Evolutionary conservation across 1,140 invertebrate species (phyloP), one percentile per base, ranked within the genome.

Genomic region (Hypsibius dujardini): DNA sequence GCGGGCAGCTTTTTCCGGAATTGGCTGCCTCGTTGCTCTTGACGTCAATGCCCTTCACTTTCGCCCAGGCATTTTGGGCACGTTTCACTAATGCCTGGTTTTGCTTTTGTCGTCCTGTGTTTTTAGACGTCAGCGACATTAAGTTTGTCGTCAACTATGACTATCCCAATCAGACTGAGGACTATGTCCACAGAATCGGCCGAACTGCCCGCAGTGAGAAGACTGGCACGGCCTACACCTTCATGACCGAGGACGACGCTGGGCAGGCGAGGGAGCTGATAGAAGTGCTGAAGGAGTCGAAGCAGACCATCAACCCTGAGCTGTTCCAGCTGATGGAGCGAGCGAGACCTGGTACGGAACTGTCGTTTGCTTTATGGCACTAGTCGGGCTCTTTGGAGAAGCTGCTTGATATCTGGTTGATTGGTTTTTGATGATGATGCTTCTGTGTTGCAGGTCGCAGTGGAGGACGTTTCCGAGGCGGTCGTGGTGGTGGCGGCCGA

Each of bases 111-210:
- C 70, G 76, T 78, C 74, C 78, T 76, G 81, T 3, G 62, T n/a
- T 28, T 84, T 80, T 82, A 97, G 95, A 98, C 87, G 95, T 99
- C 76, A 91, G 95, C 81, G 95, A 97, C 80, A 94, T 98, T 74
- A 96, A 95, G 82, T 97, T 90, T 85, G 95, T 99, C 71, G 93
- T 99, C 80, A 99, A 98, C 82, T 98, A 90, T 84, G 95, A 99
- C 82, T 98, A 96, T 82, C 95, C 95, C 70, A 91, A 90, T 79
- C 92, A 90, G 73, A 94, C 92, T 72, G 95, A 99, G 82, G 95
- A 99, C 81, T 99, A 99, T 79, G 94, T 99, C 77, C 95, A 99
- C 82, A 87, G 95, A 74, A 98, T 98, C 81, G 95, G 95, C 47
- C 86, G 95, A 75, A 98, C 95, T 72, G 95, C 92, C 69, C 84